Percentiles rank a stretch among this genome's conserved stretches.
Conservation (phyloP, 2,113 vertebrate genomes). For the Fregetta grallaria region DNA sequence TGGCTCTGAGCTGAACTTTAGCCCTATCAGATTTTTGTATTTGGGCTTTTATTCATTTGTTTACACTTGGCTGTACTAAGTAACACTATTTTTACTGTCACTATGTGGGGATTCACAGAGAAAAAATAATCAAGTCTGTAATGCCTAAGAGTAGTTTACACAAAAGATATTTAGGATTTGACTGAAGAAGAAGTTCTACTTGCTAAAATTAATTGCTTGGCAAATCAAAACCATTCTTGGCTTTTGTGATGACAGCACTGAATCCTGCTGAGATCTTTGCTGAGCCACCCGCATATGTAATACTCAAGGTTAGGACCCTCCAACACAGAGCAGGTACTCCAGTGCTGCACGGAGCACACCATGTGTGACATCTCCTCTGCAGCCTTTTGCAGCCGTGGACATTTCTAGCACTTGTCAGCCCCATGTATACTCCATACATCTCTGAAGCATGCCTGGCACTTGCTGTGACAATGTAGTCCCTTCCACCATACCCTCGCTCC, state of each 20-base stretch:
- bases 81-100: background rate
- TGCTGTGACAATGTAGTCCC: background rate
- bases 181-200: background rate
- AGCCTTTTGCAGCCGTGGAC: background rate
- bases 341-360: background rate
- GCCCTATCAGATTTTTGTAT: background rate
- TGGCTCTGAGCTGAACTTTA: background rate
- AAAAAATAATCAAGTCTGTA: background rate
- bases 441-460: background rate
- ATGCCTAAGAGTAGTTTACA: background rate
- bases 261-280: background rate
- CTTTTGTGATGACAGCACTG: background rate
- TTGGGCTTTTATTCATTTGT: background rate
- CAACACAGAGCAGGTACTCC: background rate
- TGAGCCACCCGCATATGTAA: accelerated
- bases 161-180: background rate
- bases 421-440: background rate
- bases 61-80: background rate
- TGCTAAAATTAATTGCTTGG: background rate
- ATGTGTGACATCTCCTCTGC: background rate
- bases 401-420: background rate
- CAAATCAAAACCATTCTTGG: background rate
- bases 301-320: background rate
- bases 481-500: background rate
- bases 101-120: background rate